phyloP scores from a whole-genome alignment of 2,888 invertebrate species.

The Conistra vaccinii region DNA sequence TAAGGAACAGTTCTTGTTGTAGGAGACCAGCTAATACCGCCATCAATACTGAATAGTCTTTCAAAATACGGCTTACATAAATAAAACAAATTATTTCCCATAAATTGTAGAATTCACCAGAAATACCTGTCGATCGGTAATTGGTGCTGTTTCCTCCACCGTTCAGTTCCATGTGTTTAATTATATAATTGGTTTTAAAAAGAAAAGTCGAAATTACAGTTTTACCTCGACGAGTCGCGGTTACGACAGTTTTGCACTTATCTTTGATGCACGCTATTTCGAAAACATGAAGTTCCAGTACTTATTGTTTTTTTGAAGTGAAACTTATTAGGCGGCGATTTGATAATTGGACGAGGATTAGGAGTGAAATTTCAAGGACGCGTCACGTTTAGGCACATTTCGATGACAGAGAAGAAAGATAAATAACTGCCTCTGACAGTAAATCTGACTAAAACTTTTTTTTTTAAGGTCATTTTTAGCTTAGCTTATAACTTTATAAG shows the following conservation, averaged over 20 bases:
- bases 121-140: conserved; percentile 48
- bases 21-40: not conserved
- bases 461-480: conserved; percentile 10
- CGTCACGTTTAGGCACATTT: not conserved
- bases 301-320: not conserved
- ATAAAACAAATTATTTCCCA: not conserved
- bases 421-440: not conserved
- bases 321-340: not conserved
- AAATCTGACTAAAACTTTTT: not conserved
- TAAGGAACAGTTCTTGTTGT: not conserved
- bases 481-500: too few relatives aligned
- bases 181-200: conserved; percentile 61
- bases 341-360: not conserved
- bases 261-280: conserved; percentile 48
- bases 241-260: conserved; percentile 72
- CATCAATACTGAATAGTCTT: not conserved
- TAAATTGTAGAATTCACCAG: conserved; percentile 15
- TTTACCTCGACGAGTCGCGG: conserved; percentile 53
- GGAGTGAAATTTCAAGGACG: not conserved
- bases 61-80: not conserved
- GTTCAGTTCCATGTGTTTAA: conserved; percentile 60
- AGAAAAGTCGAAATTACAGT: conserved; percentile 57
- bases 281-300: conserved; percentile 12
- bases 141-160: conserved; percentile 51
- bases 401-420: not conserved